A percentile compares a stretch with the other conserved stretches of the same genome.
Conservation (phyloP, 2,888 invertebrate species). For the Ichneumon xanthorius region DNA sequence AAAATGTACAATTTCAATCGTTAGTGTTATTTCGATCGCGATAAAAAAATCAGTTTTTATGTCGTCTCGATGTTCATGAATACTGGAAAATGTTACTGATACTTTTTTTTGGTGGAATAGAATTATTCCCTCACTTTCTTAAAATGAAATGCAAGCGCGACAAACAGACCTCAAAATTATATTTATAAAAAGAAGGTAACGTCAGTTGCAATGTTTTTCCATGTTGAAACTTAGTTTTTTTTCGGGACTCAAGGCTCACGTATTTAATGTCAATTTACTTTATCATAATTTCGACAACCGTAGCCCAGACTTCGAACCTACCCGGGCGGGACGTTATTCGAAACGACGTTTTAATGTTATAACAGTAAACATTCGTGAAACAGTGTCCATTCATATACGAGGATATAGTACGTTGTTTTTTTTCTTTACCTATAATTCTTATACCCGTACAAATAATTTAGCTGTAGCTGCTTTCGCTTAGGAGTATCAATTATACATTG, state of each 20-base stretch:
- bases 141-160: neutral
- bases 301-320: conserved; percentile 6
- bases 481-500: conserved; percentile 48
- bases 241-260: neutral
- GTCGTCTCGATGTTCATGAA: neutral
- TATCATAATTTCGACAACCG: conserved; percentile 22
- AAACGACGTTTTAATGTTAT: conserved; percentile 34
- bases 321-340: conserved; percentile 27
- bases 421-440: conserved; percentile 43
- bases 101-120: neutral
- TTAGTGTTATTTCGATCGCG: too few relatives aligned
- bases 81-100: neutral
- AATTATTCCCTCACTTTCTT: neutral
- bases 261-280: conserved; percentile 14
- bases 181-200: neutral
- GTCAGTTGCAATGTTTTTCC: neutral
- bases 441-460: conserved; percentile 61
- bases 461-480: conserved; percentile 41
- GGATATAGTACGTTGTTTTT: conserved; percentile 50
- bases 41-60: neutral
- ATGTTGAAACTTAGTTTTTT: neutral
- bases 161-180: neutral
- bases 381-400: conserved; percentile 56
- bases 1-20: too few relatives aligned
- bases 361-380: conserved; percentile 56